Evolutionary conservation across 1,140 invertebrate genomes (phyloP), one percentile per base, ranked within the genome.

Genomic region (Stegodyphus mimosarum): DNA sequence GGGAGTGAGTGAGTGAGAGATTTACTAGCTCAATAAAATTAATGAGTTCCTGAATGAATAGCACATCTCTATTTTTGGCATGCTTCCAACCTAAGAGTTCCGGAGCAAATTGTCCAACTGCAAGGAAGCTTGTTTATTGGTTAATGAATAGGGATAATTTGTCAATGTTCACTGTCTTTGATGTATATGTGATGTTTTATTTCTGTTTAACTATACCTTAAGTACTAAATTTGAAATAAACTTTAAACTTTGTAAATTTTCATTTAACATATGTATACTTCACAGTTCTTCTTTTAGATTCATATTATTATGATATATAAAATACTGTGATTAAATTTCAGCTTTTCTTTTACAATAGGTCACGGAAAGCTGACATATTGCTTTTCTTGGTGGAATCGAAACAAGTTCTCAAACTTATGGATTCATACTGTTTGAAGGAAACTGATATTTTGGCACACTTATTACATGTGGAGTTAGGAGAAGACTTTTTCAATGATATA

Each of bases 381-480:
- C 10, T 85, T 15, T 77, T 85, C 17, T 63, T 85, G 13, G 15
- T 77, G 11, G 73, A 85, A 85, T 73, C 83, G 0, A 51, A 77
- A 51, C 17, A 52, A 76, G 53, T 13, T 48, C 7, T 85, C 15
- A 11, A 3, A n/a, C 15, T 75, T 2, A 15, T 53, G 5, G 1
- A 60, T 33, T 73, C 48, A 11, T 15, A 17, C 11, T 63, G 2
- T 33, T 18, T 7, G 6, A 6, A 18, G 0, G 7, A 15, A 15
- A 64, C 52, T 0, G 60, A 83, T n/a, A 15, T 83, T 71, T n/a
- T 60, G 48, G 11, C 15, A 5, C 7, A 33, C 13, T n/a, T 83
- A 15, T 48, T 83, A 18, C 6, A 6, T 7, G 10, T 66, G 67
- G 80, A 83, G 33, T 17, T 83, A 6, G 80, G 70, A 13, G 17